These are phyloP conservation scores for Amphiduros pacificus DNA, from an alignment of 2,888 invertebrate genomes.

Conservation along the genomic window DNA sequence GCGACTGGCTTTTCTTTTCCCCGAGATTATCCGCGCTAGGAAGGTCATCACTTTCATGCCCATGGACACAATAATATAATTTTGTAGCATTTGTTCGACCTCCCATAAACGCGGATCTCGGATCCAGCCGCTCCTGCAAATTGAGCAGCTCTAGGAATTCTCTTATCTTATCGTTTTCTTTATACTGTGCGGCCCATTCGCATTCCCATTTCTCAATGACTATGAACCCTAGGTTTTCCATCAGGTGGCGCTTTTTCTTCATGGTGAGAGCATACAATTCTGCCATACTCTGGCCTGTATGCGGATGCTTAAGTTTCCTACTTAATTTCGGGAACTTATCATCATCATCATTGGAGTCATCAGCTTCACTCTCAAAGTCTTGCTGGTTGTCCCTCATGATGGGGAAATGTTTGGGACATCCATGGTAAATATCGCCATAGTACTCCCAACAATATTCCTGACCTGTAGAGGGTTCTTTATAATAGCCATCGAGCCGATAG, in stretches of 20 bases:
- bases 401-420: no score
- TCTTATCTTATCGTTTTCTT: neutral
- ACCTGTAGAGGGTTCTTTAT: no score
- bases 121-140: slow-evolving; percentile 1
- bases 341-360: no score
- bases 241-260: neutral
- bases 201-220: slow-evolving; percentile 4
- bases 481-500: no score
- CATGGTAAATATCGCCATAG: no score
- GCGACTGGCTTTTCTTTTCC: no score
- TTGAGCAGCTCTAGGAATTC: neutral
- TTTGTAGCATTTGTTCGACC: slow-evolving; percentile 4
- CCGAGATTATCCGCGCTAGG: no score
- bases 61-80: slow-evolving; percentile 20
- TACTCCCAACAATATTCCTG: no score
- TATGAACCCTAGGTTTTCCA: neutral
- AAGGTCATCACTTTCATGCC: neutral
- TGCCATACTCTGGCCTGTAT: neutral
- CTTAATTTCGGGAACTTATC: no score
- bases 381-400: no score
- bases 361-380: no score
- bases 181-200: neutral
- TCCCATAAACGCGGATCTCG: neutral
- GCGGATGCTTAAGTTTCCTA: neutral
- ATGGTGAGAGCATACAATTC: neutral